Percentiles rank a stretch among this genome's conserved stretches.
These are phyloP conservation scores for Junonia oenone DNA, from an alignment of 2,888 invertebrate species.

Conservation along the genomic window DNA sequence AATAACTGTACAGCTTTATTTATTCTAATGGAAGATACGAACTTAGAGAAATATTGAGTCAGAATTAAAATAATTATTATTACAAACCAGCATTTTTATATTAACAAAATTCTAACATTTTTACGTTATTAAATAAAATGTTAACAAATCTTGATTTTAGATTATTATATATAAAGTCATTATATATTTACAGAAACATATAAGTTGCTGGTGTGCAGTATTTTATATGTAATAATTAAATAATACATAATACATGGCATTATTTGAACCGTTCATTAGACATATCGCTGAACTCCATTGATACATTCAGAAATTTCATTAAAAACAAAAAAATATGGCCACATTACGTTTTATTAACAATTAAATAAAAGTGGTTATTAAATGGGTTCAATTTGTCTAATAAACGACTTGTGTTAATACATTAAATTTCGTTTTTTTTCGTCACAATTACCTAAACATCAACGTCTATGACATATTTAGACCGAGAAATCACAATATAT, in stretches of 20 bases:
- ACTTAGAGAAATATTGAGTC: conserved; percentile 21
- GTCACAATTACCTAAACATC: conserved; percentile 6
- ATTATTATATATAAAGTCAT: neutral
- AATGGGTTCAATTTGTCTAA: neutral
- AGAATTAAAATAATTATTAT: conserved; percentile 4
- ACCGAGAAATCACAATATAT: conserved; percentile 30
- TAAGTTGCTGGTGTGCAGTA: neutral
- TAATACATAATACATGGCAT: neutral
- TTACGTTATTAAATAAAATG: neutral
- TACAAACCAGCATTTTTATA: neutral
- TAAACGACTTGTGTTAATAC: neutral
- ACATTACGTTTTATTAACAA: too few relatives aligned
- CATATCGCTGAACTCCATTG: too few relatives aligned
- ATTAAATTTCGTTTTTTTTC: neutral
- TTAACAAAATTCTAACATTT: too few relatives aligned
- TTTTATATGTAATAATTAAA: neutral
- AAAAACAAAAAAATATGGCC: too few relatives aligned
- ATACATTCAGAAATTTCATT: too few relatives aligned
- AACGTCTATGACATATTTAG: conserved; percentile 35
- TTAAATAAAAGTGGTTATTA: too few relatives aligned
- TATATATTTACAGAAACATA: neutral
- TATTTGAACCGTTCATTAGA: neutral
- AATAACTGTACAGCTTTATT: conserved; percentile 50
- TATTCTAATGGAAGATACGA: conserved; percentile 64
- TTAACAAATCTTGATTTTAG: neutral